phyloP scores from a whole-genome alignment of 1,140 invertebrate species.

The Manduca sexta region DNA sequence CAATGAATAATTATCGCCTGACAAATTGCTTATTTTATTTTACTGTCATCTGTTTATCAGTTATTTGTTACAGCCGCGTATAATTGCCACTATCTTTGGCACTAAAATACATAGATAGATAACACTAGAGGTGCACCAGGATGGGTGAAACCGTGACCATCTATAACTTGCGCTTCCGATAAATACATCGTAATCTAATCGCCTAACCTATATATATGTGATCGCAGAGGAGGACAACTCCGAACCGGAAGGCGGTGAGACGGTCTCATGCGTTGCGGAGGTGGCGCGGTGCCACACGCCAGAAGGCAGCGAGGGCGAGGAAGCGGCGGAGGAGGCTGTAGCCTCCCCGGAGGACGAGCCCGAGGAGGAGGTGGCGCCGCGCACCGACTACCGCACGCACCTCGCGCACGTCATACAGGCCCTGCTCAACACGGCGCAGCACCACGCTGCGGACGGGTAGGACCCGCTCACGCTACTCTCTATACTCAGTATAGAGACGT shows the following conservation, averaged over 20 bases:
- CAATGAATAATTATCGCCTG: too few species aligned
- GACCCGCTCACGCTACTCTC: not conserved
- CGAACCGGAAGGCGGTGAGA: slow-evolving; percentile 17
- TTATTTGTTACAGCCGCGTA: too few species aligned
- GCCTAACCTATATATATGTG: too few species aligned
- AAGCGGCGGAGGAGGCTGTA: slow-evolving; percentile 13
- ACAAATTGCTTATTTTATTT: too few species aligned
- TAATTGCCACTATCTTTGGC: too few species aligned
- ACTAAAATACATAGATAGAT: too few species aligned
- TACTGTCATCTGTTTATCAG: too few species aligned
- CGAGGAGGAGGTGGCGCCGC: slow-evolving; percentile 10
- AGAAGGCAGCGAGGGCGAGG: slow-evolving; percentile 20
- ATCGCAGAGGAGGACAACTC: slow-evolving; percentile 30
- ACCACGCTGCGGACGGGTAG: slow-evolving; percentile 3
- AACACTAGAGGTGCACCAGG: too few species aligned
- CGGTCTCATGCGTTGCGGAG: slow-evolving; percentile 6
- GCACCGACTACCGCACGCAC: slow-evolving; percentile 5
- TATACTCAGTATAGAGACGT: not conserved
- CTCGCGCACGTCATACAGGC: slow-evolving; percentile 6
- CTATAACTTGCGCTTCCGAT: too few species aligned
- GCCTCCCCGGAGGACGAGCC: slow-evolving; percentile 7
- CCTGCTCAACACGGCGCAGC: not conserved
- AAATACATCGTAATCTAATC: too few species aligned
- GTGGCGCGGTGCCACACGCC: slow-evolving; percentile 15
- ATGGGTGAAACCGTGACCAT: too few species aligned